These are phyloP conservation scores for Camptogramma bilineatum DNA, from an alignment of 2,888 invertebrate species.

Conservation along the genomic window DNA sequence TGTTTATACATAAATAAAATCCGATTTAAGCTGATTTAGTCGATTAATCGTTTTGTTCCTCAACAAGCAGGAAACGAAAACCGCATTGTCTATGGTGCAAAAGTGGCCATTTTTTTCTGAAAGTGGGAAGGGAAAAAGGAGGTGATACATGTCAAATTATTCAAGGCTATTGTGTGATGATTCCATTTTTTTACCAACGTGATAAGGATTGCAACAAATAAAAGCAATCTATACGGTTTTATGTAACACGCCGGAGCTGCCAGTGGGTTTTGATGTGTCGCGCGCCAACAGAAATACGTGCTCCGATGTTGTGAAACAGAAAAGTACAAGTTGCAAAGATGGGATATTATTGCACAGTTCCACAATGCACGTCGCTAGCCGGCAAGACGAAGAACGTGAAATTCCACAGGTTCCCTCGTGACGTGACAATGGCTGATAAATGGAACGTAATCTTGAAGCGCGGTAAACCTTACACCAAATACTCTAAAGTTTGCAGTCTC, in stretches of 20 bases:
- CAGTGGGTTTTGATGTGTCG: constrained; percentile 55
- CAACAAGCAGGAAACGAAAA: constrained; percentile 38
- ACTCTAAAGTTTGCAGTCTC: constrained; percentile 82
- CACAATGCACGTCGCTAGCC: constrained; percentile 83
- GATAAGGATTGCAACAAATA: constrained; percentile 78
- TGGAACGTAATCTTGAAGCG: constrained; percentile 79
- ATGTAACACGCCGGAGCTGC: constrained; percentile 43
- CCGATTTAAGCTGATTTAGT: constrained; percentile 36
- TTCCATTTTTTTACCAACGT: constrained; percentile 80
- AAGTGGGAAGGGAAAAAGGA: constrained; percentile 77
- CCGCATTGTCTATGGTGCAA: constrained; percentile 54
- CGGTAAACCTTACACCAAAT: constrained; percentile 81
- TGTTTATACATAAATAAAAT: background rate
- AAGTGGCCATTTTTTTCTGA: constrained; percentile 66
- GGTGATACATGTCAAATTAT: constrained; percentile 83
- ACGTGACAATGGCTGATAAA: constrained; percentile 70
- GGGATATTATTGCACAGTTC: constrained; percentile 84
- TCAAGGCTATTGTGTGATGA: constrained; percentile 83
- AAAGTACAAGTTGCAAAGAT: constrained; percentile 62
- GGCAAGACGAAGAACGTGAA: constrained; percentile 84
- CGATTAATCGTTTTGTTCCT: constrained; percentile 36
- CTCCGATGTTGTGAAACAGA: constrained; percentile 46
- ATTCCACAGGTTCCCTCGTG: constrained; percentile 81
- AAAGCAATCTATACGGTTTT: constrained; percentile 50
- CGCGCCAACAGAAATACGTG: constrained; percentile 46